Evolutionary conservation across 2,888 invertebrate genomes (phyloP), one percentile per base, ranked within the genome.

Genomic region (Notodonta dromedarius): DNA sequence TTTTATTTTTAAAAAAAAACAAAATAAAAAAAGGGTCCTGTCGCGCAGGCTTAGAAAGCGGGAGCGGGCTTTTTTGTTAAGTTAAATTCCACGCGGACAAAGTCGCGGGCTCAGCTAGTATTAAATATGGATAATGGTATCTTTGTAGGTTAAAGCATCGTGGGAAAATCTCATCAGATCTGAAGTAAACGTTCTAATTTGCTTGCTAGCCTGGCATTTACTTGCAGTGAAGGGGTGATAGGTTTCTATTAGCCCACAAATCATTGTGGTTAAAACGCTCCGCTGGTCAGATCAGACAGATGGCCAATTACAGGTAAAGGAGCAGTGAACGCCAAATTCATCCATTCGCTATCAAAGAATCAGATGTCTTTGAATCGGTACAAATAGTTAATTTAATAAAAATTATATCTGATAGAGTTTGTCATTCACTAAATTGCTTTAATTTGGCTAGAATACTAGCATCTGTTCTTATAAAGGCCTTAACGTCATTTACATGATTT

Each of bases 151-250:
- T 40, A n/a, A 35, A 42, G 8, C 12, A n/a, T 46, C 67, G 68
- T 70, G 68, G 44, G 71, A 71, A 71, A 54, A 65, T 67, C 8
- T 5, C n/a, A 65, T 58, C 46, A 59, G 57, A 62, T 59, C 39
- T 53, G 44, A 50, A 50, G 48, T 56, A n/a, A 64, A 59, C 35
- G 44, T 62, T 59, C 51, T n/a, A 60, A 59, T 57, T 51, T 32
- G 32, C 32, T 32, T 12, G 52, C 12, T 8, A 4, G 42, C 24
- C 11, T 64, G 58, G 60, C 48, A 70, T 67, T 67, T 71, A 65
- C 57, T 52, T 65, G 24, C 9, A 24, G 32, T 52, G 52, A 52
- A 52, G 52, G 52, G 32, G 13, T 52, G 8, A 52, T 52, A 13
- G 13, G 32, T 32, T 52, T 52, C 32, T 12, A 13, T 35, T 13